A percentile compares a stretch with the other conserved stretches of the same genome.
These are phyloP conservation scores for Brenthis hecate DNA, from an alignment of 2,888 invertebrate genomes.

Conservation along the genomic window DNA sequence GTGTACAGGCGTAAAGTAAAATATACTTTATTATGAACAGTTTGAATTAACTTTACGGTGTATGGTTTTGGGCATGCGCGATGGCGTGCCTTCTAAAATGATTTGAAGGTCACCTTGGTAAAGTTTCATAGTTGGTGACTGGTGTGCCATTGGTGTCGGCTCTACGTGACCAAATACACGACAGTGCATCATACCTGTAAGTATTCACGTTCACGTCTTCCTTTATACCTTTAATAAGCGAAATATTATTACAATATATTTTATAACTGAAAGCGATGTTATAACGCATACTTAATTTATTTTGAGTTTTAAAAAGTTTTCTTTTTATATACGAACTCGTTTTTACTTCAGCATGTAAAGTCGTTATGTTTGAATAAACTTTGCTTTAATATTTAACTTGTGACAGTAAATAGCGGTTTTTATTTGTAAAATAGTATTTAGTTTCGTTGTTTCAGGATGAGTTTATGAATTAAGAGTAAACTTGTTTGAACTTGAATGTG, in stretches of 20 bases:
- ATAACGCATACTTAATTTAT: too few species aligned
- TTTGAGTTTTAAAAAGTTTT: too few species aligned
- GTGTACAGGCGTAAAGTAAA: conserved; percentile 10
- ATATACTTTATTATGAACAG: neutral
- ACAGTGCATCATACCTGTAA: neutral
- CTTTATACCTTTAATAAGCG: neutral
- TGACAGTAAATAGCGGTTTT: too few species aligned
- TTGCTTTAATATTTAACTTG: too few species aligned
- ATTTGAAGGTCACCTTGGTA: conserved; percentile 74
- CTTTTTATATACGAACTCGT: too few species aligned
- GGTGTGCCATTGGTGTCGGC: conserved; percentile 7
- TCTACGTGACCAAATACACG: conserved; percentile 17
- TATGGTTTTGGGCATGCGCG: conserved; percentile 65
- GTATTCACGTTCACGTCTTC: neutral
- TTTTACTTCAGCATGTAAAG: too few species aligned
- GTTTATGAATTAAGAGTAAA: neutral
- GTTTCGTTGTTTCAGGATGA: neutral
- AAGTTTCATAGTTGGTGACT: conserved; percentile 1
- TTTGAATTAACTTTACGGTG: conserved; percentile 51
- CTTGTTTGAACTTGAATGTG: neutral
- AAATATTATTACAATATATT: too few species aligned
- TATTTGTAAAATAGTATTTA: neutral
- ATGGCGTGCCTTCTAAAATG: conserved; percentile 61
- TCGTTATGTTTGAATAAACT: too few species aligned
- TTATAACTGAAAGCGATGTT: too few species aligned